phyloP scores from a whole-genome alignment of 1,140 invertebrate genomes.

The Proales similis region DNA sequence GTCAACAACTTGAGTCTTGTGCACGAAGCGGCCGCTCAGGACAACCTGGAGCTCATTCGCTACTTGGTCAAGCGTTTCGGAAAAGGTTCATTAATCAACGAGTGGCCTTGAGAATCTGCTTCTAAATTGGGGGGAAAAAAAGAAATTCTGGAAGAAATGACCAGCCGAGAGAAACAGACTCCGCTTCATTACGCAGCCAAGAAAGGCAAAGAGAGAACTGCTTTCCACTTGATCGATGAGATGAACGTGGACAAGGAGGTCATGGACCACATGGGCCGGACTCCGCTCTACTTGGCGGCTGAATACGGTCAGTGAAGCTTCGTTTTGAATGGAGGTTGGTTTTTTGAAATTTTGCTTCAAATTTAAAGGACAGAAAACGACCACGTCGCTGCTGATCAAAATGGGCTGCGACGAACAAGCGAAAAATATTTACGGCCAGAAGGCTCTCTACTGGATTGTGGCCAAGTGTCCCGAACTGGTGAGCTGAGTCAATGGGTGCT shows the following conservation, averaged over 20 bases:
- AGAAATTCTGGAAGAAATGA: background rate
- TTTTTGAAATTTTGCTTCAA: no score
- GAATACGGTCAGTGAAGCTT: no score
- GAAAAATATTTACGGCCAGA: slow-evolving; percentile 2
- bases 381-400: background rate
- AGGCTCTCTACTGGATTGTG: slow-evolving; percentile 22
- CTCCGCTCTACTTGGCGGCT: slow-evolving; percentile 16
- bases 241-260: background rate
- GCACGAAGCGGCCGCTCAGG: background rate
- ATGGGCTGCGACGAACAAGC: background rate
- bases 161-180: background rate
- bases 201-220: background rate
- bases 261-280: background rate
- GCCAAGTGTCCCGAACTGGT: slow-evolving; percentile 22
- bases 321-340: no score
- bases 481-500: no score
- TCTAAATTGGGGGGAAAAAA: background rate
- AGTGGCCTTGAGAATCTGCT: no score
- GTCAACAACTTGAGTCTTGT: no score
- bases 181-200: slow-evolving; percentile 11
- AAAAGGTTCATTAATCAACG: no score
- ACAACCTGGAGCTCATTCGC: background rate
- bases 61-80: background rate
- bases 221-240: background rate
- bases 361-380: no score